Percentiles rank a stretch among this genome's conserved stretches.
phyloP scores from a whole-genome alignment of 1,140 invertebrate genomes.

The Notospermus geniculatus region DNA sequence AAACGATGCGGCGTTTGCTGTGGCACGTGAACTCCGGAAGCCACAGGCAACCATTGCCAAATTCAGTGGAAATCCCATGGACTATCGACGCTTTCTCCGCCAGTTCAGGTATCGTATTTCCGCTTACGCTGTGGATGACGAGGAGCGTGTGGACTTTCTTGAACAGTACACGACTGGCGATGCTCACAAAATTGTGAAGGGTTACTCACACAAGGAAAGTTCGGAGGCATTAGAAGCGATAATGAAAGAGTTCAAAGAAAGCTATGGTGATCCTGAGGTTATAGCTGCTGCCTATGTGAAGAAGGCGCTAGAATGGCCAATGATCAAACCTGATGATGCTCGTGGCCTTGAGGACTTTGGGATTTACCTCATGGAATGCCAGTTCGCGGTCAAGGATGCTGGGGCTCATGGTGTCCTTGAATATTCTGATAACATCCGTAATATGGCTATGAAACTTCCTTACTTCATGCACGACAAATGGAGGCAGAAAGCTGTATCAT shows the following conservation, averaged over 20 bases:
- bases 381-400: neutral
- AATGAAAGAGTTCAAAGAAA: neutral
- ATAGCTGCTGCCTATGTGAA: neutral
- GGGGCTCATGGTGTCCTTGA: neutral
- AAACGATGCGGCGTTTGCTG: too few relatives aligned
- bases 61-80: too few relatives aligned
- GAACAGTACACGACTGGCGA: neutral
- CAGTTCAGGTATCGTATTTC: too few relatives aligned
- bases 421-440: neutral
- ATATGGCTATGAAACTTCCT: neutral
- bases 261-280: neutral
- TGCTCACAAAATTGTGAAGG: neutral
- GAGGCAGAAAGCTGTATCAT: neutral
- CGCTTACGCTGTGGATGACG: neutral
- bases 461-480: neutral
- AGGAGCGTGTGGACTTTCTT: neutral
- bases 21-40: too few relatives aligned
- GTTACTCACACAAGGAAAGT: neutral
- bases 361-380: neutral
- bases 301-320: neutral
- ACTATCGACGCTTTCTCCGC: too few relatives aligned
- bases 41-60: too few relatives aligned
- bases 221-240: neutral
- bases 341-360: neutral
- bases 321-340: neutral